Evolutionary conservation across 2,797 vertebrate species (phyloP).

Genomic region (Gobio occitaniae): DNA sequence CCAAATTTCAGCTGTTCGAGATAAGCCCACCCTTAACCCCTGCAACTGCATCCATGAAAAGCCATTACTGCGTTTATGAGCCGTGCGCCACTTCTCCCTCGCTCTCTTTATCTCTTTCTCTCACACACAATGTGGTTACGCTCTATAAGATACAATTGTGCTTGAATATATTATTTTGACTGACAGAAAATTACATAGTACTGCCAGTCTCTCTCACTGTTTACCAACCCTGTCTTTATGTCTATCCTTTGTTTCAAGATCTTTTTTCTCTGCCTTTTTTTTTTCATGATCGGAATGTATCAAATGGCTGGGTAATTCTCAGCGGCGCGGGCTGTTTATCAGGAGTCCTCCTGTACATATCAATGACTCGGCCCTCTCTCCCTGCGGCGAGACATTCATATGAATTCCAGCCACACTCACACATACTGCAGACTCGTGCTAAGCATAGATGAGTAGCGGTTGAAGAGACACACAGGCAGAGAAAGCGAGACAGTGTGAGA

Average conservation of each 20-base stretch:
- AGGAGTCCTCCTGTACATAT: slow-evolving; percentile 81
- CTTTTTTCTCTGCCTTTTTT: slow-evolving; percentile 46
- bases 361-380: slow-evolving; percentile 79
- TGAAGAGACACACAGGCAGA: slow-evolving; percentile 56
- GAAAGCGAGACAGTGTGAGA: slow-evolving; percentile 36
- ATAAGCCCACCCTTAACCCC: slow-evolving; percentile 55
- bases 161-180: slow-evolving; percentile 58
- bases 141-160: slow-evolving; percentile 52
- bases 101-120: slow-evolving; percentile 50
- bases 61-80: slow-evolving; percentile 59
- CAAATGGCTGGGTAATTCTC: slow-evolving; percentile 76
- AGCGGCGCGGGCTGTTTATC: slow-evolving; percentile 80
- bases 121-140: slow-evolving; percentile 53
- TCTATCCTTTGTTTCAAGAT: slow-evolving; percentile 69
- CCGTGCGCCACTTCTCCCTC: slow-evolving; percentile 50
- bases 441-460: slow-evolving; percentile 79
- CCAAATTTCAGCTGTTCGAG: slow-evolving; percentile 53
- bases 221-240: slow-evolving; percentile 70
- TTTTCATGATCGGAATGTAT: slow-evolving; percentile 76
- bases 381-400: slow-evolving; percentile 77
- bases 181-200: slow-evolving; percentile 54
- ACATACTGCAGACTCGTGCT: slow-evolving; percentile 76
- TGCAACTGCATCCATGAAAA: slow-evolving; percentile 54
- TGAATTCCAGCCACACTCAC: slow-evolving; percentile 83
- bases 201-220: slow-evolving; percentile 44